Base-by-base conservation (phyloP, 1,140 invertebrate genomes). In the Parapsyche elsis region DNA sequence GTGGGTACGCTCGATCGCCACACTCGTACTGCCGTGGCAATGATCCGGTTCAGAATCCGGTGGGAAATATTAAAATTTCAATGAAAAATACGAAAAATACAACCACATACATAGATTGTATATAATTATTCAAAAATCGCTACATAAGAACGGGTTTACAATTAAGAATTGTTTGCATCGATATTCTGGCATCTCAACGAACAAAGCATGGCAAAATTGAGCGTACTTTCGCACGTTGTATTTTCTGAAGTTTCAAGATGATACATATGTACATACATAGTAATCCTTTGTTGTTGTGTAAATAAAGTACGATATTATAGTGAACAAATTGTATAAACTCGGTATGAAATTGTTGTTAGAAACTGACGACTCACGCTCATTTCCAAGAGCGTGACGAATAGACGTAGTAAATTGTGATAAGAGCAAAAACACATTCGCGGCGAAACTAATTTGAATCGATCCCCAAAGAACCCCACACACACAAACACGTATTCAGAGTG, bases 381-480 rank as follows among this genome's bases (percentile, higher is more conserved):
- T 64, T 77, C 49, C 19, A 49, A 19, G 75, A 77, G 75, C 75
- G 75, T 77, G 75, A 77, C 46, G 64, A 77, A 64, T 77, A 45
- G 59, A 64, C 75, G 75, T 14, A 38, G 57, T 77, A 64, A 75
- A 77, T 77, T 64, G 57, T 45, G 57, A 77, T 77, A 77, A 77
- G 75, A 77, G 57, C 23, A 57, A 46, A 38, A 77, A 77, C 75
- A 45, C 75, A 53, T 77, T 77, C 75, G 57, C 75, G n/a, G 73
- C 73, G 73, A 75, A 75, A 75, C 73, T 75, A 75, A 75, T 75
- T 75, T 30, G 49, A 30, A 49, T 75, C 73, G 73, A 26, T 75
- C 46, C 49, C n/a, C 44, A 46, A 23, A 67, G 24, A 67, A 14
- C 12, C 12, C 21, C 23, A 14, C 12, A 14, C 9, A 67, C 23